Evolutionary conservation across 1,140 invertebrate genomes (phyloP).

Genomic region (Calephelis nemesis): DNA sequence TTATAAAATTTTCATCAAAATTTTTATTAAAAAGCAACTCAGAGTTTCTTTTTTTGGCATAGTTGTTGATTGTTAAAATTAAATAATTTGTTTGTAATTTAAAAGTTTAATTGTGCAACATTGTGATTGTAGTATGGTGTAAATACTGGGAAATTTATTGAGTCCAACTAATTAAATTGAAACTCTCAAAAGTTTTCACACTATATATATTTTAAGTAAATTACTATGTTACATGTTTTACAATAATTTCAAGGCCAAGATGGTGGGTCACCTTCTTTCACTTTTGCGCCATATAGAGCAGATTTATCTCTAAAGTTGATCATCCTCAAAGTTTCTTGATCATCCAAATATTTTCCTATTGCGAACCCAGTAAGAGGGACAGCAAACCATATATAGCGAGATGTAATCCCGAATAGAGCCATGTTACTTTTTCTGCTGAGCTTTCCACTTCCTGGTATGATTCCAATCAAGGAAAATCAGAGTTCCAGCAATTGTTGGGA

Average conservation of each 20-base stretch:
- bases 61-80: too few species aligned
- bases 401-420: slow-evolving; percentile 78
- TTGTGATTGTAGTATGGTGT: too few species aligned
- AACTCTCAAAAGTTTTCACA: not conserved
- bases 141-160: too few species aligned
- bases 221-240: slow-evolving; percentile 2
- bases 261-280: slow-evolving; percentile 83
- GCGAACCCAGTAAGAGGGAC: slow-evolving; percentile 79
- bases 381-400: slow-evolving; percentile 58
- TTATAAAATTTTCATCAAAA: too few species aligned
- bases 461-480: slow-evolving; percentile 85
- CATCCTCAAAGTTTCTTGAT: slow-evolving; percentile 84
- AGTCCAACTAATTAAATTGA: not conserved
- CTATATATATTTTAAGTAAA: slow-evolving; percentile 18
- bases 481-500: slow-evolving; percentile 80
- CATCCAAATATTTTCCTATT: slow-evolving; percentile 83
- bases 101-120: too few species aligned
- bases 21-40: too few species aligned
- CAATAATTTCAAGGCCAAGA: slow-evolving; percentile 81
- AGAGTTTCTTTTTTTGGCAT: too few species aligned
- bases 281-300: slow-evolving; percentile 83
- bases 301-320: slow-evolving; percentile 87
- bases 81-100: too few species aligned
- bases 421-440: slow-evolving; percentile 66
- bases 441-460: slow-evolving; percentile 86